phyloP scores from a whole-genome alignment of 2,888 invertebrate species.

The Harmothoe impar region DNA sequence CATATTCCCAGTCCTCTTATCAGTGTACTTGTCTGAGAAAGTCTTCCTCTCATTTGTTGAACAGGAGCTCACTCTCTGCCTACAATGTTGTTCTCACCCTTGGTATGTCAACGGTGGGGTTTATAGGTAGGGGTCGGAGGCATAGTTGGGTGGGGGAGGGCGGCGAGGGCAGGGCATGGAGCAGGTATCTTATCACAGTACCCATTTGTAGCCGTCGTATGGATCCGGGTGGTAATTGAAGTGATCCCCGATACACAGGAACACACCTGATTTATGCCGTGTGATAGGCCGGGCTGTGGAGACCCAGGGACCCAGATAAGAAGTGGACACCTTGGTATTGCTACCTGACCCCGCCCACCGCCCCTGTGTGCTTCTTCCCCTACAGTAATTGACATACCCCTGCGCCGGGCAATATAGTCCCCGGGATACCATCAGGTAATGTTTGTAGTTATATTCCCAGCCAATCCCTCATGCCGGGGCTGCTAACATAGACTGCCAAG shows the following conservation, averaged over 20 bases:
- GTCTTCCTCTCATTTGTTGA: too few relatives aligned
- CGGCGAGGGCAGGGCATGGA: not conserved
- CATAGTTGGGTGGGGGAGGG: not conserved
- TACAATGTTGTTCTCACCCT: too few relatives aligned
- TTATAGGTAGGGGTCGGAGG: not conserved
- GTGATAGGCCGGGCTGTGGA: slow-evolving; percentile 4
- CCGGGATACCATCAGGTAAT: slow-evolving; percentile 29
- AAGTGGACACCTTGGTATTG: not conserved
- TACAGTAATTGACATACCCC: slow-evolving; percentile 16
- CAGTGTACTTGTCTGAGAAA: too few relatives aligned
- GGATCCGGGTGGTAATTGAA: slow-evolving; percentile 49
- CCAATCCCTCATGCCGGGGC: not conserved
- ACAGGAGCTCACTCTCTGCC: too few relatives aligned
- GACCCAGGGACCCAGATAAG: not conserved
- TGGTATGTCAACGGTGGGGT: not conserved
- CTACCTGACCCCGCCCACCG: slow-evolving; percentile 35
- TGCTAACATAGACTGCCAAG: not conserved
- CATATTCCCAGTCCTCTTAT: too few relatives aligned
- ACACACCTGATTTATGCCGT: slow-evolving; percentile 21
- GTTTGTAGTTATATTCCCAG: slow-evolving; percentile 25
- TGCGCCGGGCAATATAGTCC: not conserved
- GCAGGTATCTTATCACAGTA: slow-evolving; percentile 33
- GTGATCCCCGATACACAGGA: slow-evolving; percentile 22
- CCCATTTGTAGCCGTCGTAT: slow-evolving; percentile 38
- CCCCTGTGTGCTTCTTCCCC: not conserved